phyloP scores from a whole-genome alignment of 2,113 vertebrate species.

The Geothlypis trichas region DNA sequence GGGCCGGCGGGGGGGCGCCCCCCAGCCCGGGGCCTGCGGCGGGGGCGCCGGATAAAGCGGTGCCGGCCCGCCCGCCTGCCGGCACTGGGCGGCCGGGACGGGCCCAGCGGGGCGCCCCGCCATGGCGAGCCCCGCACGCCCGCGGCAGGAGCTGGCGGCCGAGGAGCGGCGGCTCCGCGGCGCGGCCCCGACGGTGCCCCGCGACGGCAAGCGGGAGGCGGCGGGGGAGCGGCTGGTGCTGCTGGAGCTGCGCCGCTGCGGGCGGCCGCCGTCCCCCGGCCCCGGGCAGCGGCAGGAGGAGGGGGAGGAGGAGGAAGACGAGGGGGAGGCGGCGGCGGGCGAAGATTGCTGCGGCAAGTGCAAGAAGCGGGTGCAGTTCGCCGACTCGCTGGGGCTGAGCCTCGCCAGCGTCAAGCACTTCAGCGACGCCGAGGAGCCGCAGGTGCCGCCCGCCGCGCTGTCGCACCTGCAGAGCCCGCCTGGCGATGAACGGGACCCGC shows the following conservation, averaged over 20 bases:
- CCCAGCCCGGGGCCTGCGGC: too few relatives aligned
- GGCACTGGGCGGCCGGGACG: too few relatives aligned
- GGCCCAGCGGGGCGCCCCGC: too few relatives aligned
- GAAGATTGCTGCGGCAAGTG: constrained; percentile 63
- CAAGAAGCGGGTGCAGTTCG: constrained; percentile 89
- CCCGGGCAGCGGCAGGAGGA: constrained; percentile 20
- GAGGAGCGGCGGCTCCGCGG: too few relatives aligned
- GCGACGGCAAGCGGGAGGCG: background rate
- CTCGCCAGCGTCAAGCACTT: constrained; percentile 89
- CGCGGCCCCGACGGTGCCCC: too few relatives aligned
- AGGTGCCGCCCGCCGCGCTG: constrained; percentile 80
- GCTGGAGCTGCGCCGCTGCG: constrained; percentile 43
- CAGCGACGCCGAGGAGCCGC: constrained; percentile 83
- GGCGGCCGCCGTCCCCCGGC: constrained; percentile 64
- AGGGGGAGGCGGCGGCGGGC: background rate
- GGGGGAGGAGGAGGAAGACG: constrained; percentile 31
- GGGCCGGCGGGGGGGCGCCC: too few relatives aligned
- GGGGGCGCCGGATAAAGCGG: too few relatives aligned
- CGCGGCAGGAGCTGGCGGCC: too few relatives aligned
- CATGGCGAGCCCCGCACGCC: too few relatives aligned
- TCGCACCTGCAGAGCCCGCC: constrained; percentile 77
- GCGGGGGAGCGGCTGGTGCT: constrained; percentile 22
- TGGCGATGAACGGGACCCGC: constrained; percentile 11
- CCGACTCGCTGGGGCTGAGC: constrained; percentile 84
- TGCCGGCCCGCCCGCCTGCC: too few relatives aligned